phyloP scores from a whole-genome alignment of 2,113 vertebrate species.

The Brevimyrus niger region DNA sequence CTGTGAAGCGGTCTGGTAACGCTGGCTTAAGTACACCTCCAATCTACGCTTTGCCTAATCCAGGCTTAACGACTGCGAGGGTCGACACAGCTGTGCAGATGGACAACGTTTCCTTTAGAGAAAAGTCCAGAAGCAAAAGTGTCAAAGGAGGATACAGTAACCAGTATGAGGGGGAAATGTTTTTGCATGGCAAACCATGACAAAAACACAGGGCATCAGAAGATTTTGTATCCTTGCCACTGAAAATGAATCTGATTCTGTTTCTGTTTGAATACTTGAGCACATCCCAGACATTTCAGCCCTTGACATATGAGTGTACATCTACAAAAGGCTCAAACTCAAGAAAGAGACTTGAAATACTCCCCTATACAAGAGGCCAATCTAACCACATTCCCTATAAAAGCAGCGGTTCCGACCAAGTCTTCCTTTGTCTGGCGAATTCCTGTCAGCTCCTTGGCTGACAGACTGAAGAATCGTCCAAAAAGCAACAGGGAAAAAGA shows the following conservation, averaged over 20 bases:
- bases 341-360: not conserved
- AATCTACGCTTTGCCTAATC: not conserved
- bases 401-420: not conserved
- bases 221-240: not conserved
- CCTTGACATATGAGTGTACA: not conserved
- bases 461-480: conserved; percentile 21
- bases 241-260: not conserved
- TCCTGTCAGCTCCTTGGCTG: conserved; percentile 28
- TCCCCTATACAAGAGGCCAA: not conserved
- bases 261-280: not conserved
- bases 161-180: not conserved
- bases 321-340: not conserved
- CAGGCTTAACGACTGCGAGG: not conserved
- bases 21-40: conserved; percentile 27
- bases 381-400: not conserved
- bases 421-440: conserved; percentile 4
- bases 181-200: not conserved
- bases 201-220: not conserved
- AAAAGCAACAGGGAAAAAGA: conserved; percentile 25
- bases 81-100: not conserved
- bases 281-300: not conserved
- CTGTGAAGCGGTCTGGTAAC: conserved; percentile 45
- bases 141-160: not conserved
- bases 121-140: not conserved
- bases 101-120: not conserved